phyloP scores from a whole-genome alignment of 1,140 invertebrate genomes.

The Zaprionus ghesquierei region DNA sequence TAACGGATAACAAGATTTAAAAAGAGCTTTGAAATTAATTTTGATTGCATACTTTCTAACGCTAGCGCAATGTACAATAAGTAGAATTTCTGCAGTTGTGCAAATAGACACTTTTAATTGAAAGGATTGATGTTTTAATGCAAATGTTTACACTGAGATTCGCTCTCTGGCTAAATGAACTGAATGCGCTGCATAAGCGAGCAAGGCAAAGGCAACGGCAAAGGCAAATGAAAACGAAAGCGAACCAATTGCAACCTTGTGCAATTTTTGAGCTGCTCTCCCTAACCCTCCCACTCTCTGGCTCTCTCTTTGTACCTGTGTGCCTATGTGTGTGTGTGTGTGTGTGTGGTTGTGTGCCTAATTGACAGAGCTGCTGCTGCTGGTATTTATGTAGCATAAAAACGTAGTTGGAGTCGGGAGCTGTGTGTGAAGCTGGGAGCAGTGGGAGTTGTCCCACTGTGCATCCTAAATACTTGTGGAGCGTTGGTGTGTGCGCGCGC shows the following conservation, averaged over 20 bases:
- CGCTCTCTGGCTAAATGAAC: constrained; percentile 38
- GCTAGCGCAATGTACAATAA: not conserved
- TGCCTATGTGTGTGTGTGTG: constrained; percentile 27
- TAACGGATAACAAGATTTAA: not conserved
- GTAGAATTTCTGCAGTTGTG: not conserved
- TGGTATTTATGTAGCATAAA: constrained; percentile 34
- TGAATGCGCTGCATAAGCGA: constrained; percentile 18
- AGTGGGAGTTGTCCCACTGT: not conserved
- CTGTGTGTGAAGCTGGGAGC: constrained; percentile 5
- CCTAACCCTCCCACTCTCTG: not conserved
- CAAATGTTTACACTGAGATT: constrained; percentile 33
- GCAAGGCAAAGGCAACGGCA: not conserved
- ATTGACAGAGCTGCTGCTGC: constrained; percentile 50
- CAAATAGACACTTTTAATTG: constrained; percentile 33
- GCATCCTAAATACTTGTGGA: constrained; percentile 65
- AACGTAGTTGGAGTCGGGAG: constrained; percentile 11
- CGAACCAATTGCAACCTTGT: constrained; percentile 39
- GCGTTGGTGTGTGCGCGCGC: constrained; percentile 53
- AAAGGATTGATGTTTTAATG: constrained; percentile 37
- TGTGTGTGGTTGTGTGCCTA: constrained; percentile 37
- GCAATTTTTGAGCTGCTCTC: constrained; percentile 27
- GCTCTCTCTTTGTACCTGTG: not conserved
- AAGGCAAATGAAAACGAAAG: constrained; percentile 42
- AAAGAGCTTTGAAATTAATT: not conserved
- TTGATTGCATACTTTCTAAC: constrained; percentile 28